Base-by-base conservation (phyloP, 1,140 invertebrate genomes). In the Ganaspis sp. region DNA sequence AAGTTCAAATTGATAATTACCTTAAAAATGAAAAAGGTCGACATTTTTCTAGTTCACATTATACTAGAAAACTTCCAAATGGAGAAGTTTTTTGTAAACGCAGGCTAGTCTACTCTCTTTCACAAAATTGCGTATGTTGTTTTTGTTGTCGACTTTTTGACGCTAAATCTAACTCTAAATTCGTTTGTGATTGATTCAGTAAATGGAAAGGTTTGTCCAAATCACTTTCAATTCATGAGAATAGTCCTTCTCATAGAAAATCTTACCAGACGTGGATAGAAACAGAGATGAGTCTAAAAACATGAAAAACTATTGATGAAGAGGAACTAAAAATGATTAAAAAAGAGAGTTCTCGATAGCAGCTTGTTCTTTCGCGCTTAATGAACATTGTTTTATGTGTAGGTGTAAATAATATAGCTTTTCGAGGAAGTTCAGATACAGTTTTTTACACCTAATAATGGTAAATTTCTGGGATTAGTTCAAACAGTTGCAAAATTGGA, bases 101-200 rank as follows among this genome's bases (percentile, higher is more conserved):
- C 12, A 15, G 42, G 42, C n/a, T 45, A 45, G 42, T 45, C 2
- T 45, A 45, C 42, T 45, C 42, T 45, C 42, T 45, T 54, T 54
- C 19, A 21, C 2, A 5, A 21, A 23, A 54, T 54, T 54, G 17
- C 49, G 19, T 54, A 19, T 54, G 21, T 23, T 54, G 49, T 54
- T 54, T 54, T 6, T 54, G 49, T 9, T 54, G 49, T 54, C 49
- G 49, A 54, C 5, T 54, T 54, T 54, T 54, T 54, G 19, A 54
- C 19, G 19, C 17, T 9, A 54, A 54, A 54, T 54, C 17, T 1
- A 54, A 4, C 11, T 54, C 49, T 8, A 54, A 54, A 54, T 54
- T 54, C 4, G 49, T 54, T 11, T 17, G 17, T 23, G 4, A 19
- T 54, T 17, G 49, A 21, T 54, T 54, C 49, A 54, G 21, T 54